These are phyloP conservation scores for Scopus umbretta DNA, from an alignment of 2,113 vertebrate species.

Conservation along the genomic window DNA sequence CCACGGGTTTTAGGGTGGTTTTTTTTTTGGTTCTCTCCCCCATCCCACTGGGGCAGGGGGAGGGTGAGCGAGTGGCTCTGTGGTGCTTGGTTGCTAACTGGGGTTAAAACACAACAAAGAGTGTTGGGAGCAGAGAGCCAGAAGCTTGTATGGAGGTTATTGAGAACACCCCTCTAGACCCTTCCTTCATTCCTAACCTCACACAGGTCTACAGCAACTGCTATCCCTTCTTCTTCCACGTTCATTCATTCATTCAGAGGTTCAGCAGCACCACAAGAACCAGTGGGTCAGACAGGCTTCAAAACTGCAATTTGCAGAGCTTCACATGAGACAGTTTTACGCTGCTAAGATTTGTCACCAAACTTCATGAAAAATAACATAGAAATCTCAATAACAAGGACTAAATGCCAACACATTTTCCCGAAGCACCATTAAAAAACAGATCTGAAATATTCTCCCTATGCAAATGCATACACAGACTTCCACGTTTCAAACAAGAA, in stretches of 20 bases:
- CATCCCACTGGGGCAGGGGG: too few species aligned
- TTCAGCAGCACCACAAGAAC: background rate
- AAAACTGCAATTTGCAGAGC: background rate
- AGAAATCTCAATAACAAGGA: background rate
- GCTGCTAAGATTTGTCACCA: background rate
- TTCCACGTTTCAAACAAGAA: background rate
- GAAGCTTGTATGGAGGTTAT: background rate
- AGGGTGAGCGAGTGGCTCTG: too few species aligned
- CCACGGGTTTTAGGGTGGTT: too few species aligned
- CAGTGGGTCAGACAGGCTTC: background rate
- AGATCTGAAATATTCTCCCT: background rate
- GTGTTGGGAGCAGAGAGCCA: background rate
- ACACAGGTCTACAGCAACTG: background rate
- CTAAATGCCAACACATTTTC: background rate
- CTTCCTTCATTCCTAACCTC: background rate
- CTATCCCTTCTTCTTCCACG: background rate
- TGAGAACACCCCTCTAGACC: background rate
- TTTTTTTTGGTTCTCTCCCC: too few species aligned
- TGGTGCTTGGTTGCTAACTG: too few species aligned
- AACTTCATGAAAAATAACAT: background rate
- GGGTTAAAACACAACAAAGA: too few species aligned
- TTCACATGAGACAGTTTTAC: background rate
- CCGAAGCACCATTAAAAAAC: background rate
- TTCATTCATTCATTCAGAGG: background rate
- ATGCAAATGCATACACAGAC: background rate